Evolutionary conservation across 2,888 invertebrate genomes (phyloP), one percentile per base, ranked within the genome.

Genomic region (Branchinecta sandiegonensis): DNA sequence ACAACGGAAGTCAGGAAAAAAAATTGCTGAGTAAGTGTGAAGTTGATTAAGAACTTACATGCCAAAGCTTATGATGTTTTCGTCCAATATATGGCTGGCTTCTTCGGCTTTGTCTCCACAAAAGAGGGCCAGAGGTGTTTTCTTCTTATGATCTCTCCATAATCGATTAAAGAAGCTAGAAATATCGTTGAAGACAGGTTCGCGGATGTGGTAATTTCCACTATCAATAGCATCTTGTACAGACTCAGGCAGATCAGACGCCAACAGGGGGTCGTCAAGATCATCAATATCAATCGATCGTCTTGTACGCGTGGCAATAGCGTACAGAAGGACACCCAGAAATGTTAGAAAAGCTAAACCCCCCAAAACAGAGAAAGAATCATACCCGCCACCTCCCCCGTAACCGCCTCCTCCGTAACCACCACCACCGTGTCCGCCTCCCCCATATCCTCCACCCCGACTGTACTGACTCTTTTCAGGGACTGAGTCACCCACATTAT

Each of bases 331-430:
- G 47, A 68, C 68, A 23, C 68, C 68, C 17, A 68, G 65, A 7
- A 68, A 68, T 7, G 68, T 68, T 23, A 68, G 48, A 12, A 68
- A 68, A 12, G 68, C 63, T 47, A 68, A 65, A 13, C 68, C 68
- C 10, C 65, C 66, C 50, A 70, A 46, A 46, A 69, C 47, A 50
- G 68, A 48, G 14, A 67, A 70, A 9, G 48, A 46, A 63, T 47
- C 71, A 70, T 73, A 74, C 73, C 73, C 73, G 65, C 73, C 72
- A 66, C 72, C 72, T 14, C 72, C 71, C 65, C 72, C 72, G 50
- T 72, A 71, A 8, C 71, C 66, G 17, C 47, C 23, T 46, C 47
- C 66, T 47, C 66, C 66, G 47, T 47, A 8, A n/a, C 47, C 46
- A 9, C 66, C 66, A 13, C 66, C 66, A 13, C 47, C 23, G 13